phyloP scores from a whole-genome alignment of 2,888 invertebrate genomes.

The Ochlodes sylvanus region DNA sequence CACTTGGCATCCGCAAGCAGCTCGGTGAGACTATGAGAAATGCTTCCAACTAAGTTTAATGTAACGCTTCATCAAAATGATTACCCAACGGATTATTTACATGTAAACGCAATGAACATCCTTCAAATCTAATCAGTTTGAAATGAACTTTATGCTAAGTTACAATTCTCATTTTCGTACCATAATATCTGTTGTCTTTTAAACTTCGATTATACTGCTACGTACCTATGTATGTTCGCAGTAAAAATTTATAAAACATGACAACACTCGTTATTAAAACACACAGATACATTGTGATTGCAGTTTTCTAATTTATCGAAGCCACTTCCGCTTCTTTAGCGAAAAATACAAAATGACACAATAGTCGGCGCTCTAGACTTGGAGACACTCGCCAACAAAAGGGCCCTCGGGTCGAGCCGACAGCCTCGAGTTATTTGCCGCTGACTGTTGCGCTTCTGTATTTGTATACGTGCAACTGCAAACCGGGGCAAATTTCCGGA shows the following conservation, averaged over 20 bases:
- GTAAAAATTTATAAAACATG: no score
- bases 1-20: slow-evolving; percentile 88
- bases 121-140: not conserved
- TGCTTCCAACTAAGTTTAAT: slow-evolving; percentile 27
- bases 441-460: slow-evolving; percentile 37
- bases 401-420: slow-evolving; percentile 35
- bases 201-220: no score
- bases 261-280: no score
- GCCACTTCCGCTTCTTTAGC: slow-evolving; percentile 26
- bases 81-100: slow-evolving; percentile 13
- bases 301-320: slow-evolving; percentile 21
- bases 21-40: slow-evolving; percentile 73
- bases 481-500: slow-evolving; percentile 17
- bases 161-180: not conserved
- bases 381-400: slow-evolving; percentile 37
- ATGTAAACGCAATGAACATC: slow-evolving; percentile 1
- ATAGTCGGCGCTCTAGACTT: slow-evolving; percentile 33
- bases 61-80: slow-evolving; percentile 19
- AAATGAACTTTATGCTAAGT: not conserved
- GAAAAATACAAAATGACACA: slow-evolving; percentile 33
- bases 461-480: slow-evolving; percentile 30
- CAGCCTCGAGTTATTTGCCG: slow-evolving; percentile 35
- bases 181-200: no score
- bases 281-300: not conserved
- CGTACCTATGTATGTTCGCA: no score